These are phyloP conservation scores for Lamprotornis superbus DNA, from an alignment of 2,113 vertebrate species.

Conservation along the genomic window DNA sequence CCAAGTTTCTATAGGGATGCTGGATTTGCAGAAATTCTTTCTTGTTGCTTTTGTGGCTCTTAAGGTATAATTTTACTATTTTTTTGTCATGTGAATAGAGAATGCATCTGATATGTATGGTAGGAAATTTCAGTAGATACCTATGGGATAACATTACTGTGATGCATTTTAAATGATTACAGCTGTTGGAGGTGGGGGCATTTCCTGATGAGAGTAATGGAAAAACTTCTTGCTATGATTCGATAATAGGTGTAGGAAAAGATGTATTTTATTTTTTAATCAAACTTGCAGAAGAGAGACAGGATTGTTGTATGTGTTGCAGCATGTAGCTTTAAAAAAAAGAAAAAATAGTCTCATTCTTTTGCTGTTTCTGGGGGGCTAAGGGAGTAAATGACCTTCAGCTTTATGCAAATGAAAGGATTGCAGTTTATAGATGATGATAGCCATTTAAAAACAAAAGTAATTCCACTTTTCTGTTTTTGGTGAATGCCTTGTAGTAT, in stretches of 20 bases:
- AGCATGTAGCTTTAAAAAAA: background rate
- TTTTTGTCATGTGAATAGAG: background rate
- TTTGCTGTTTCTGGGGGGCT: background rate
- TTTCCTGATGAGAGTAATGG: background rate
- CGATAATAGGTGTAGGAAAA: background rate
- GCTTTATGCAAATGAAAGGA: background rate
- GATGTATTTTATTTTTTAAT: fast-evolving
- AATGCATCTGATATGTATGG: background rate
- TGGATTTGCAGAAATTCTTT: background rate
- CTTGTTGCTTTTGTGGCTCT: background rate
- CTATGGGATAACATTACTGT: background rate
- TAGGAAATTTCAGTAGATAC: background rate
- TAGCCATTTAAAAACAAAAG: background rate
- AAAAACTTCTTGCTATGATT: background rate
- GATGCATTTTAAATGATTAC: background rate
- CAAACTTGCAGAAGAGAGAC: background rate
- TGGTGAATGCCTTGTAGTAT: background rate
- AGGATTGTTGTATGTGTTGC: background rate
- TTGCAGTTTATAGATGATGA: background rate
- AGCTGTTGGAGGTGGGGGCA: background rate
- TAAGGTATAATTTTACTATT: background rate
- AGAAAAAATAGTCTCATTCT: background rate
- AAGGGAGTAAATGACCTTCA: background rate
- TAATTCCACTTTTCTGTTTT: background rate
- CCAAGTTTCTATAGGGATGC: background rate